Percentiles rank a stretch among this genome's conserved stretches.
phyloP scores from a whole-genome alignment of 2,888 invertebrate genomes.

The Cheilosia grossa region DNA sequence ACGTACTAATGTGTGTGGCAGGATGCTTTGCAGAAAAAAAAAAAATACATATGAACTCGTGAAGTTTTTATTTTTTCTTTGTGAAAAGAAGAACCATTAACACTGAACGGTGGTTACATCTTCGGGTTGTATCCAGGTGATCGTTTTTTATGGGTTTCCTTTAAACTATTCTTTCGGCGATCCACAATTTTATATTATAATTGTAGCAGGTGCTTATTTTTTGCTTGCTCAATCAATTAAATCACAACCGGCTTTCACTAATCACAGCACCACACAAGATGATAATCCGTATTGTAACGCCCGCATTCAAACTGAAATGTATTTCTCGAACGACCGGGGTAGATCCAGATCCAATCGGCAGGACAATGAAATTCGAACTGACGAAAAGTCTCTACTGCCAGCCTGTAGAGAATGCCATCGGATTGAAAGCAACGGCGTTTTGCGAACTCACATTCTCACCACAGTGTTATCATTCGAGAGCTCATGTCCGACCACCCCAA shows the following conservation, averaged over 20 bases:
- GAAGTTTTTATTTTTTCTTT: slow-evolving; percentile 16
- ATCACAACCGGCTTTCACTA: slow-evolving; percentile 19
- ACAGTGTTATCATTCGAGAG: slow-evolving; percentile 58
- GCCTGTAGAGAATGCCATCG: slow-evolving; percentile 24
- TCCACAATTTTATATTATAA: background rate
- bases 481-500: slow-evolving; percentile 5
- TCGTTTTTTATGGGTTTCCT: slow-evolving; percentile 11
- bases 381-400: slow-evolving; percentile 51
- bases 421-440: slow-evolving; percentile 39
- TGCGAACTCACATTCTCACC: slow-evolving; percentile 50
- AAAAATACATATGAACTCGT: background rate
- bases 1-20: slow-evolving; percentile 47
- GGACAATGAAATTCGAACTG: slow-evolving; percentile 69
- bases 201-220: slow-evolving; percentile 3
- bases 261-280: slow-evolving; percentile 23
- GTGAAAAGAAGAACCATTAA: slow-evolving; percentile 30
- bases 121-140: slow-evolving; percentile 17
- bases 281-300: slow-evolving; percentile 19
- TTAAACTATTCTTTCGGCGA: slow-evolving; percentile 23
- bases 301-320: slow-evolving; percentile 3
- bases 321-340: slow-evolving; percentile 1
- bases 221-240: background rate
- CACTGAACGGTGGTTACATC: slow-evolving; percentile 1
- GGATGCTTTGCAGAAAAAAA: slow-evolving; percentile 6
- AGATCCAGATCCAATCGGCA: slow-evolving; percentile 57